Evolutionary conservation across 2,888 invertebrate species (phyloP), one percentile per base, ranked within the genome.

Genomic region (Ernsta delagoae): DNA sequence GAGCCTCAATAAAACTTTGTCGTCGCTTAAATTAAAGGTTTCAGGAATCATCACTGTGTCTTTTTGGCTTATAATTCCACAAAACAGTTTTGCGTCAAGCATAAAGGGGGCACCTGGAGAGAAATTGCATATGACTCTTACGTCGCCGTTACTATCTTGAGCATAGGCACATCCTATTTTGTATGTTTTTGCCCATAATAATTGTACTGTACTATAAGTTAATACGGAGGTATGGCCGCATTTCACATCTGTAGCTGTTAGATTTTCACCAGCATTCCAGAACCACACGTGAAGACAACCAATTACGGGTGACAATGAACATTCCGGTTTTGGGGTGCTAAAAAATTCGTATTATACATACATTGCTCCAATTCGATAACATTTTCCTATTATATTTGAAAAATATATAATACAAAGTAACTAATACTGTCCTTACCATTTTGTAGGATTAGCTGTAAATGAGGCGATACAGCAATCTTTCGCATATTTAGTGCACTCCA

Each of bases 121-220:
- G 73, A 92, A 93, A 73, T 90, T 88, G 70, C 92, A 93, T 2
- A 89, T 79, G 8, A 92, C 86, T 78, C 91, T 81, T 31, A 85
- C 71, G 72, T 92, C 86, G 34, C 88, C 89, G 70, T 82, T 82
- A 1, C 54, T 12, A 50, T 75, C 77, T 70, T 73, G 70, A 43
- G 84, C 89, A 71, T 82, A 89, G 9, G 91, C 92, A 77, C 92
- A 93, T 59, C 92, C 92, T 16, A 93, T 81, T 85, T 90, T 89
- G 65, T 75, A 77, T 4, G 92, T 92, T 24, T 83, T 78, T 3
- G 91, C 90, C 91, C 91, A 92, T 54, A 93, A 66, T 48, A 93
- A 73, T 71, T 92, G 92, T 9, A 80, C 86, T 53, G 92, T 86
- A 62, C 82, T 80, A 71, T 79, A 89, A 7, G 89, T 90, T 1